Conservation (phyloP, 1,140 invertebrate genomes). For the Subanguina moxae region DNA sequence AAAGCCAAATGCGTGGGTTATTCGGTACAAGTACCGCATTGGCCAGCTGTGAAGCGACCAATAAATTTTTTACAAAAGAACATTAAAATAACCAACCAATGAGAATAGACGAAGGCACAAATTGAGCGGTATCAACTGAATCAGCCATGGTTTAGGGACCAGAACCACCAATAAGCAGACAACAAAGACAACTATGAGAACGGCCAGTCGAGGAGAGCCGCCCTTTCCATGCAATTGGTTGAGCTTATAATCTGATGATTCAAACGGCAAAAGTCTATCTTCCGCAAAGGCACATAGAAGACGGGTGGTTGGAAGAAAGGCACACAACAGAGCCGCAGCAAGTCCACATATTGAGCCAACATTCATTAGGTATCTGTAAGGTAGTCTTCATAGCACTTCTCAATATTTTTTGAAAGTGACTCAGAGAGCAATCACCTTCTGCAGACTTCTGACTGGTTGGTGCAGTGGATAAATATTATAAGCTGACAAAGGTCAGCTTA, state of each 20-base stretch:
- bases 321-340: constrained; percentile 18
- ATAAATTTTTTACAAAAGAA: not conserved
- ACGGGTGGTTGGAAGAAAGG: constrained; percentile 30
- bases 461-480: no score
- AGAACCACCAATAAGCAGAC: not conserved
- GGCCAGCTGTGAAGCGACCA: no score
- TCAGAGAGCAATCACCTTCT: no score
- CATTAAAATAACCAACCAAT: not conserved
- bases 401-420: not conserved
- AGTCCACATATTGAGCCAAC: constrained; percentile 32
- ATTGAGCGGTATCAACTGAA: constrained; percentile 7
- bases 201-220: constrained; percentile 9
- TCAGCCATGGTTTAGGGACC: constrained; percentile 4
- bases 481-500: no score
- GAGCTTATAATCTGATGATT: not conserved
- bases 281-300: constrained; percentile 21
- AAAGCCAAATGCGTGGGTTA: no score
- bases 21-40: not conserved
- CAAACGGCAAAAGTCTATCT: constrained; percentile 20
- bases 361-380: constrained; percentile 24
- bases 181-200: not conserved
- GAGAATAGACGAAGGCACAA: not conserved
- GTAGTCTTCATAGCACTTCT: not conserved
- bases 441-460: no score
- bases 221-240: constrained; percentile 8